Evolutionary conservation across 1,140 invertebrate genomes (phyloP).

Genomic region (Stratiolaelaps scimitus): DNA sequence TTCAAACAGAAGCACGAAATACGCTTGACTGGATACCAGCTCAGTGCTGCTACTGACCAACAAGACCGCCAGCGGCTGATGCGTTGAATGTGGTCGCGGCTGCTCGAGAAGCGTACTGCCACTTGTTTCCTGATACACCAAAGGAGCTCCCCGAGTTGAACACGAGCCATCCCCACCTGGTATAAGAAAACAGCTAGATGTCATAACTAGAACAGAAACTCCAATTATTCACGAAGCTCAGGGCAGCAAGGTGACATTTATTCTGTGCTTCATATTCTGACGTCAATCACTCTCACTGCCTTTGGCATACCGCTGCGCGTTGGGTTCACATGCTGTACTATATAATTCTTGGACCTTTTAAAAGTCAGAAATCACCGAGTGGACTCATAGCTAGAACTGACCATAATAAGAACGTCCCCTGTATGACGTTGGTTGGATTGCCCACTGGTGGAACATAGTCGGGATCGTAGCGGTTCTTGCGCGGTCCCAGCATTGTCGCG

Average conservation of each 20-base stretch:
- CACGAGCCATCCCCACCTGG: conserved; percentile 70
- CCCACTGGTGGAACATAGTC: conserved; percentile 63
- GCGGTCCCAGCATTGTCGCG: conserved; percentile 71
- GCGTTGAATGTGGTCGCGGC: conserved; percentile 76
- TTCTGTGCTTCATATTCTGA: no score
- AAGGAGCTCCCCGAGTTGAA: conserved; percentile 67
- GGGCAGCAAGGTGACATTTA: no score
- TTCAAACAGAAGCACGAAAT: conserved; percentile 22
- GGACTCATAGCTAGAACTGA: conserved; percentile 32
- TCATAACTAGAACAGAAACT: conserved; percentile 18
- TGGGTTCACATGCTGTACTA: no score
- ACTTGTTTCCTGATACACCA: conserved; percentile 56
- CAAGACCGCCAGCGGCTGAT: conserved; percentile 69
- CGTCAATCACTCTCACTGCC: no score
- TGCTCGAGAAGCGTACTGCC: conserved; percentile 63
- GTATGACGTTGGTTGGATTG: conserved; percentile 72
- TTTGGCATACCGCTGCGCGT: no score
- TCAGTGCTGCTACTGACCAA: conserved; percentile 43
- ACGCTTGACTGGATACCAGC: background rate
- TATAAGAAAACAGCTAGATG: no score
- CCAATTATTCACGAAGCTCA: conserved; percentile 10
- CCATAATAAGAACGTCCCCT: conserved; percentile 85
- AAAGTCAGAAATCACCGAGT: conserved; percentile 4
- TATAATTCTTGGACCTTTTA: no score
- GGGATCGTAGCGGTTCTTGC: conserved; percentile 65